A percentile compares a stretch with the other conserved stretches of the same genome.
phyloP scores from a whole-genome alignment of 2,888 invertebrate genomes.

The Monopis laevigella region DNA sequence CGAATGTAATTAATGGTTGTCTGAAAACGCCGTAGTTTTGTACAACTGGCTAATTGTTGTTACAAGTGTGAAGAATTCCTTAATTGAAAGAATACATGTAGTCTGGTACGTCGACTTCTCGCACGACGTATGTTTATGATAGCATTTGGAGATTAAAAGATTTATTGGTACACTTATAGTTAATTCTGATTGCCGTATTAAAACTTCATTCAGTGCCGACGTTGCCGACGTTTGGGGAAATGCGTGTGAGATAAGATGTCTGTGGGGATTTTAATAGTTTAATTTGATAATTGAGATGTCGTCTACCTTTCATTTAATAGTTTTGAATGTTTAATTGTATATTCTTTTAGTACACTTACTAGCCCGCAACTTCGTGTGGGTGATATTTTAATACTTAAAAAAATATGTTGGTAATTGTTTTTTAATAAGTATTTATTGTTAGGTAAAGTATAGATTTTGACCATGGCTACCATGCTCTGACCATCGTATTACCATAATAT shows the following conservation, averaged over 20 bases:
- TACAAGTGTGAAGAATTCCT: slow-evolving; percentile 47
- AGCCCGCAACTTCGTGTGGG: too few species aligned
- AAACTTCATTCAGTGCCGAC: slow-evolving; percentile 23
- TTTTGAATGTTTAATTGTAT: too few species aligned
- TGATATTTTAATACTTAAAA: too few species aligned
- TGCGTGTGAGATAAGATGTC: slow-evolving; percentile 1
- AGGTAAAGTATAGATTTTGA: too few species aligned
- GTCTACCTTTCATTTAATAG: too few species aligned
- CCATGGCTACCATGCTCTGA: too few species aligned
- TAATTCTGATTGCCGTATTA: slow-evolving; percentile 49
- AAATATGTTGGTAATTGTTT: too few species aligned
- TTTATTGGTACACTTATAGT: slow-evolving; percentile 43
- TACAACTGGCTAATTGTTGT: slow-evolving; percentile 24
- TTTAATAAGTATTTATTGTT: too few species aligned
- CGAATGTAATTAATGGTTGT: slow-evolving; percentile 27
- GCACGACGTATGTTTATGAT: slow-evolving; percentile 37
- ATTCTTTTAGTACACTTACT: too few species aligned
- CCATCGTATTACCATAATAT: too few species aligned
- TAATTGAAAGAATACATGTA: slow-evolving; percentile 55
- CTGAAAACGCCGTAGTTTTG: slow-evolving; percentile 9
- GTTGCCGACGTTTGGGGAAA: slow-evolving; percentile 14
- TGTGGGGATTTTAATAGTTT: background rate
- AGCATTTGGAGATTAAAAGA: slow-evolving; percentile 42
- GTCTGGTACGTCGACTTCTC: slow-evolving; percentile 23
- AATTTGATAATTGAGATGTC: background rate